These are phyloP conservation scores for Carcinoscorpius rotundicauda DNA, from an alignment of 1,140 invertebrate species.

Conservation along the genomic window DNA sequence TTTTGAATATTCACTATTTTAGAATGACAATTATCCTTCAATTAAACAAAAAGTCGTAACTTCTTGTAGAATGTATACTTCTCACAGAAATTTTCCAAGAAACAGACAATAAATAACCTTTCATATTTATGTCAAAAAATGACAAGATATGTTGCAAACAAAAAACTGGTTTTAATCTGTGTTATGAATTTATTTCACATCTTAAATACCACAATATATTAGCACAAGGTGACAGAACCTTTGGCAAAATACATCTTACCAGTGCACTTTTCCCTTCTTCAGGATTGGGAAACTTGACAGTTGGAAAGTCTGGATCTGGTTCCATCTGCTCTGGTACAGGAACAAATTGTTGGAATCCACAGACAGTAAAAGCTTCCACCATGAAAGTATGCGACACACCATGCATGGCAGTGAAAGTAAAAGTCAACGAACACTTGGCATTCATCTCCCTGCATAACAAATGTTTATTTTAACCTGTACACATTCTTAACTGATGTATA, in stretches of 20 bases:
- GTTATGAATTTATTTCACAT: background rate
- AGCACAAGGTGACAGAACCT: too few species aligned
- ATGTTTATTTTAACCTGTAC: too few species aligned
- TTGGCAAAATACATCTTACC: conserved; percentile 25
- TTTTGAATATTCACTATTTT: too few species aligned
- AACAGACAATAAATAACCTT: too few species aligned
- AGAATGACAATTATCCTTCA: too few species aligned
- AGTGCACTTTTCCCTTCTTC: conserved; percentile 86
- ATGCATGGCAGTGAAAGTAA: conserved; percentile 95
- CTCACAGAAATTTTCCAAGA: too few species aligned
- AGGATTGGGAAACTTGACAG: conserved; percentile 94
- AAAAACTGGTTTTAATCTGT: background rate
- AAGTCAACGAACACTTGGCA: conserved; percentile 41
- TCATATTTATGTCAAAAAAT: too few species aligned
- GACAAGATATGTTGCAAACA: too few species aligned
- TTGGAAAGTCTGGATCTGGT: conserved; percentile 93
- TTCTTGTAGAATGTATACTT: too few species aligned
- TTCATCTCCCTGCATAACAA: conserved; percentile 41
- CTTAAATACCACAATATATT: background rate
- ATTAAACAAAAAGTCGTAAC: too few species aligned
- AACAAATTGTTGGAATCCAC: conserved; percentile 47
- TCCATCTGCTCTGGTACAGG: conserved; percentile 71
- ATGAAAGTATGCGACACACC: conserved; percentile 84
- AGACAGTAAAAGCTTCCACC: conserved; percentile 54
- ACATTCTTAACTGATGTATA: too few species aligned